phyloP scores from a whole-genome alignment of 2,113 vertebrate genomes.

The Alces alces region DNA sequence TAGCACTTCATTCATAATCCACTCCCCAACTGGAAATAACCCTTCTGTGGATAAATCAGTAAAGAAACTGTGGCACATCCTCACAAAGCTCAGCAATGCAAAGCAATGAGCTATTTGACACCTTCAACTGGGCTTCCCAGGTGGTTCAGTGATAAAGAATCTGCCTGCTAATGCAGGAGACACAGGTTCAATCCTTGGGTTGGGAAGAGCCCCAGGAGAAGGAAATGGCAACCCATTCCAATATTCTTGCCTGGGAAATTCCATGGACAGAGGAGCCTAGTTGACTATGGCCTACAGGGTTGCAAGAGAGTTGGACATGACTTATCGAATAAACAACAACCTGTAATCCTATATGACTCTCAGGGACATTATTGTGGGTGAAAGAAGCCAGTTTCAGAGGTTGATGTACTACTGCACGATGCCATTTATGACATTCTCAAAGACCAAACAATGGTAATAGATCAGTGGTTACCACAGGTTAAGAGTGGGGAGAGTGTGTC shows the following conservation, averaged over 20 bases:
- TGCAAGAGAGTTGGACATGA: neutral
- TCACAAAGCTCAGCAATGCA: neutral
- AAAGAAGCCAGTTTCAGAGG: neutral
- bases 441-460: neutral
- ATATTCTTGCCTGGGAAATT: neutral
- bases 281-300: neutral
- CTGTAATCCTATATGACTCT: neutral
- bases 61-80: neutral
- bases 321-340: neutral
- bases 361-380: neutral
- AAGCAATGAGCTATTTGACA: neutral
- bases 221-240: neutral
- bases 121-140: neutral
- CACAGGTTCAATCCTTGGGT: neutral
- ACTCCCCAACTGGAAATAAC: neutral
- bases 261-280: neutral
- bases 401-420: neutral
- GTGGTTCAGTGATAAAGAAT: neutral
- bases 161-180: neutral
- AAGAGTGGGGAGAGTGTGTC: constrained; percentile 23
- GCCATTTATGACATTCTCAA: constrained; percentile 3
- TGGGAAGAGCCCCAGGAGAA: neutral
- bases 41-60: neutral
- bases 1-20: neutral
- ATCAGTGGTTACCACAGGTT: neutral